Percentiles rank a stretch among this genome's conserved stretches.
Conservation (phyloP, 2,797 vertebrate genomes). For the Podarcis lilfordi region DNA sequence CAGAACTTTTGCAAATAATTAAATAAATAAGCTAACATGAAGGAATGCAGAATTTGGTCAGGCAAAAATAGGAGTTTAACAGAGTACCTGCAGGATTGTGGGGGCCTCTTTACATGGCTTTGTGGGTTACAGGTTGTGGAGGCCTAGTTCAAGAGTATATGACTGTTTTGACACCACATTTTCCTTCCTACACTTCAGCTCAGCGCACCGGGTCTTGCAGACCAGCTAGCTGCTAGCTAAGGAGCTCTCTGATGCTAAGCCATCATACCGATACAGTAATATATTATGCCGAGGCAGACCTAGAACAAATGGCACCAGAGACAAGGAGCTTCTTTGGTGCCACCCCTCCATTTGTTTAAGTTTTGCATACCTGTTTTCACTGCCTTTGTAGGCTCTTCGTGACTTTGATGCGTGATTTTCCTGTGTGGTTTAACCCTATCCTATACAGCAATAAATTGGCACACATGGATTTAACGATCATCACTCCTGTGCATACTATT, state of each 20-base stretch:
- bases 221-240: background rate
- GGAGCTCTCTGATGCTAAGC: background rate
- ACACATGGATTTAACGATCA: background rate
- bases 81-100: background rate
- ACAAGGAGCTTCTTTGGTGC: background rate
- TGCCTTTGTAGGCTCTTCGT: background rate
- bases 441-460: background rate
- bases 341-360: background rate
- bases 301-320: background rate
- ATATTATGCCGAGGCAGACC: background rate
- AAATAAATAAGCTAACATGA: too few relatives aligned
- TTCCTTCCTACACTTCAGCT: background rate
- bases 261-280: background rate
- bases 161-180: background rate
- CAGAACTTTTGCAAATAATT: too few relatives aligned
- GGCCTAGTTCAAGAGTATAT: background rate
- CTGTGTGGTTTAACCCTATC: background rate
- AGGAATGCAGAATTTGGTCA: background rate
- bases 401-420: background rate
- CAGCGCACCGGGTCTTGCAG: background rate
- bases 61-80: background rate
- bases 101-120: background rate
- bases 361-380: background rate
- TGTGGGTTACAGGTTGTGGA: background rate
- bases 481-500: background rate